Base-by-base conservation (phyloP, 2,113 vertebrate genomes). In the Odontophorus gujanensis region DNA sequence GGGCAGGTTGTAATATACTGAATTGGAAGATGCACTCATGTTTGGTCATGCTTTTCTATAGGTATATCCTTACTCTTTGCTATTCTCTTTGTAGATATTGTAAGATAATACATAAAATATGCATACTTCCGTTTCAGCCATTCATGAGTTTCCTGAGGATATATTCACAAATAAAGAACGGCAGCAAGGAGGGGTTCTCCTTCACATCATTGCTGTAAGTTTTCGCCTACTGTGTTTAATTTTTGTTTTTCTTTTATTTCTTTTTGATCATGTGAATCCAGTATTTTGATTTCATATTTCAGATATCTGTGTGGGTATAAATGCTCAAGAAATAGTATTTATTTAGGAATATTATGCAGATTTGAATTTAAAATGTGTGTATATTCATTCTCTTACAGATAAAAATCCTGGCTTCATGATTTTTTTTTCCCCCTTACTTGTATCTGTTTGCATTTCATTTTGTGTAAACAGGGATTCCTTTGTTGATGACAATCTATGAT, bases 71-170 rank as follows among this genome's bases (percentile, higher is more conserved):
- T 93, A 8, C 72, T 89, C 92, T 95, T 78, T 18, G 18, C 21
- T 80, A 20, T 73, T 50, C 5, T 0, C 0, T 65, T 85, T 85
- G 20, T 20, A 77, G 11, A 20, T 3, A 2, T 24, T 73, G 30
- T 75, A 72, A 55, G 40, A 40, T 40, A 24, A 12, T 1, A 24
- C 43, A 13, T 62, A 20, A 34, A 20, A 61, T 6, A 5, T 57
- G 21, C 85, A 10, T 83, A 86, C 90, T 95, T 97, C 66, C 96
- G 62, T 98, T 98, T 82, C 98, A 99, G 99, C 99, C 1, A 98
- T 99, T 97, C 98, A 98, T 26, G 99, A 99, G 97, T 99, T 99
- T 97, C 99, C 99, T 21, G 82, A 98, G 13, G 99, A 99, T 97
- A 6, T 99, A 92, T 99, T 99, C 97, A 98, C 98, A 97, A 99